Conservation (phyloP, 2,888 invertebrate genomes). For the Agrochola circellaris region DNA sequence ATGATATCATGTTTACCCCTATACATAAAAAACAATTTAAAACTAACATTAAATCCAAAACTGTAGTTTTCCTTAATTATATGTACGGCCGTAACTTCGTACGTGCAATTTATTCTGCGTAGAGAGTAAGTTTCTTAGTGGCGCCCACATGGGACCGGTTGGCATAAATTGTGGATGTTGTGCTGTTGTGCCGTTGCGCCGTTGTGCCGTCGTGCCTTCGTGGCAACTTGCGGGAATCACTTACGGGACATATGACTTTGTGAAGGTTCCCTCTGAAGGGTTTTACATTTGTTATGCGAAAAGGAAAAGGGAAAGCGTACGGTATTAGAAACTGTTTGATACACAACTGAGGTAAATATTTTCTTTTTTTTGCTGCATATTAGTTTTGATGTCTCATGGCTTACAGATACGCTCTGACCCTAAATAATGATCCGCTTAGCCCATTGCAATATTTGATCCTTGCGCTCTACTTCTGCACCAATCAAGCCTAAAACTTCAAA, state of each 20-base stretch:
- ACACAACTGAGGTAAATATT: not conserved
- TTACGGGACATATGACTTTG: constrained; percentile 50
- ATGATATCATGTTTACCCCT: not conserved
- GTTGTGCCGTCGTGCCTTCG: constrained; percentile 9
- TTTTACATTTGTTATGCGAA: constrained; percentile 51
- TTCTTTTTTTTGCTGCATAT: not conserved
- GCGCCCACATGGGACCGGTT: constrained; percentile 56
- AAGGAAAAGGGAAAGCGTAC: constrained; percentile 33
- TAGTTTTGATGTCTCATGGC: not conserved
- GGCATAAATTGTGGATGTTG: constrained; percentile 37
- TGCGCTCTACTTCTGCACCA: not conserved
- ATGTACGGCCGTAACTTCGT: constrained; percentile 40
- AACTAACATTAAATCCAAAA: constrained; percentile 31
- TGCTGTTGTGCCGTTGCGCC: constrained; percentile 11
- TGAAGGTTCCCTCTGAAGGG: constrained; percentile 41
- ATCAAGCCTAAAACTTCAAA: not conserved
- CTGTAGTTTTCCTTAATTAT: constrained; percentile 46
- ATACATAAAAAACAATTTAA: constrained; percentile 14
- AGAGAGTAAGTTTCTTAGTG: constrained; percentile 53
- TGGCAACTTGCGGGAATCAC: constrained; percentile 55
- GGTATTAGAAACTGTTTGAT: constrained; percentile 27
- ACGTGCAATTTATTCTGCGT: constrained; percentile 55
- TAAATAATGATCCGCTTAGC: not conserved
- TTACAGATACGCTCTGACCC: not conserved
- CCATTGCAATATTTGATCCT: not conserved